Evolutionary conservation across 2,113 vertebrate genomes (phyloP).

Genomic region (Peromyscus maniculatus): DNA sequence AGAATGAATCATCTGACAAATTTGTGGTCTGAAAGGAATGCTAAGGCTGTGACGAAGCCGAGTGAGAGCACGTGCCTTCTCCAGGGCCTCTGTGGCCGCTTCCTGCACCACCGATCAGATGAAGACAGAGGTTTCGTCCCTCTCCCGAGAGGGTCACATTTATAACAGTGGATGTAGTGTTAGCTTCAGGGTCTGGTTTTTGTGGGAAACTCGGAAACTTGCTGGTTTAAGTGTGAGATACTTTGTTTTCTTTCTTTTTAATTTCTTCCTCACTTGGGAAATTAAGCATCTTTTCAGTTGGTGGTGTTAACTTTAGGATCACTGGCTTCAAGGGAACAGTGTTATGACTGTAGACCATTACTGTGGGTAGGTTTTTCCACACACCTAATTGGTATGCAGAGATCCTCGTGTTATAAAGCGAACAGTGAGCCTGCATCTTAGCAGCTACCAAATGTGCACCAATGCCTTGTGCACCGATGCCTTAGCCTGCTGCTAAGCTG

Average conservation of each 20-base stretch:
- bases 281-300: background rate
- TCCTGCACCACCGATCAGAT: background rate
- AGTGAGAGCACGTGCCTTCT: background rate
- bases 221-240: background rate
- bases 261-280: slow-evolving; percentile 42
- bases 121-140: background rate
- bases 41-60: background rate
- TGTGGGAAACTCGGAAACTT: background rate
- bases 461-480: background rate
- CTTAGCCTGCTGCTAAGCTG: background rate
- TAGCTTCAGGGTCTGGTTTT: background rate
- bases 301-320: background rate
- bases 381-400: background rate
- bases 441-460: background rate
- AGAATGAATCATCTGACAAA: background rate
- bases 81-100: background rate
- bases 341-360: background rate
- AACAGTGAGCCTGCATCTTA: background rate
- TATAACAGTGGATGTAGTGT: background rate
- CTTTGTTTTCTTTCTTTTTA: background rate
- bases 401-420: background rate
- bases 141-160: background rate
- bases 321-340: background rate
- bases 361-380: background rate
- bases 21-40: slow-evolving; percentile 22